These are phyloP conservation scores for Solenopsis fugax DNA, from an alignment of 1,140 invertebrate species.

Conservation along the genomic window DNA sequence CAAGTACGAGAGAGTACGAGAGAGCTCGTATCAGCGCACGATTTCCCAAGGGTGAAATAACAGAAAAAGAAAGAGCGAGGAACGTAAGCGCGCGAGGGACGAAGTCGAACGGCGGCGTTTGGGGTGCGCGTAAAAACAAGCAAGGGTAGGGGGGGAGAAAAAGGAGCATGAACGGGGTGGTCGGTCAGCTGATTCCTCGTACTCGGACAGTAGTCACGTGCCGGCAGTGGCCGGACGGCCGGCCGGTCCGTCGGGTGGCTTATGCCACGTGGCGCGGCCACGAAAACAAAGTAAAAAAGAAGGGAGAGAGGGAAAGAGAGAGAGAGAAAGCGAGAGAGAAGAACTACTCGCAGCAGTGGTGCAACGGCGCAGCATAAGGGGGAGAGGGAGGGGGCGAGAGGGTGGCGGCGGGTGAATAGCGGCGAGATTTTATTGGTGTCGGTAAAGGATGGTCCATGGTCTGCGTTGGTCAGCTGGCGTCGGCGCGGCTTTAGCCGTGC, in stretches of 20 bases:
- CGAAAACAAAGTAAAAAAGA: conserved; percentile 69
- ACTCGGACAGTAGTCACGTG: conserved; percentile 72
- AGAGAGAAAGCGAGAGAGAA: conserved; percentile 33
- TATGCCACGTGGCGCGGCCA: conserved; percentile 72
- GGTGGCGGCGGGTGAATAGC: conserved; percentile 71
- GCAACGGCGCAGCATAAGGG: conserved; percentile 41
- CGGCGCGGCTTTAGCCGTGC: conserved; percentile 79
- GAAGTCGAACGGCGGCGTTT: conserved; percentile 42
- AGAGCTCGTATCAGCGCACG: conserved; percentile 22
- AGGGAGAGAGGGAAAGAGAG: conserved; percentile 60
- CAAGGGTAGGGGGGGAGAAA: conserved; percentile 41
- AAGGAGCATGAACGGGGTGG: conserved; percentile 64
- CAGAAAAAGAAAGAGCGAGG: conserved; percentile 9
- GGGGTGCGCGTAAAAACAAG: conserved; percentile 49
- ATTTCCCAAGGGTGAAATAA: conserved; percentile 55
- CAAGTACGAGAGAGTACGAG: not conserved
- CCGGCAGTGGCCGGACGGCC: conserved; percentile 58
- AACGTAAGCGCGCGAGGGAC: conserved; percentile 19
- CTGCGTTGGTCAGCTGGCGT: conserved; percentile 84
- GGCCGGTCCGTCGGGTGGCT: conserved; percentile 66
- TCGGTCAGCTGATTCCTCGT: conserved; percentile 70
- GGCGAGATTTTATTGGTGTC: conserved; percentile 77
- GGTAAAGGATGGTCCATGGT: conserved; percentile 83
- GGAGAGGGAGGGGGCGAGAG: conserved; percentile 37
- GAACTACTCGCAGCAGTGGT: conserved; percentile 12